Conservation (phyloP, 2,113 vertebrate species). For the Protobothrops flavoviridis region DNA sequence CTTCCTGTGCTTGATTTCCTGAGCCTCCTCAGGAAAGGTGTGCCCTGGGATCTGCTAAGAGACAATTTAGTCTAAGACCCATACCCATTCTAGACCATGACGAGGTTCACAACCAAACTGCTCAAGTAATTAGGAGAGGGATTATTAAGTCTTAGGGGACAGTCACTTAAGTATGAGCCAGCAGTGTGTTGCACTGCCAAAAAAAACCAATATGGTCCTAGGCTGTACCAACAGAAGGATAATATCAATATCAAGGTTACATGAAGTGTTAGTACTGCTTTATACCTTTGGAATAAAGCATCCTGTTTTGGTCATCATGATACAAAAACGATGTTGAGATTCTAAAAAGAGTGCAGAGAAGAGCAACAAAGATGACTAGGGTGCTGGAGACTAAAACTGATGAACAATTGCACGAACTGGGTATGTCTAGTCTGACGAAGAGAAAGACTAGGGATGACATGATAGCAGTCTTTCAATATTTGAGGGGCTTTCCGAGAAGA, state of each 20-base stretch:
- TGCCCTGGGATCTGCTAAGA: neutral
- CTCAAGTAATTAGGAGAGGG: neutral
- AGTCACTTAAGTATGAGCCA: neutral
- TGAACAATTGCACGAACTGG: neutral
- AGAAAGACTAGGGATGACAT: neutral
- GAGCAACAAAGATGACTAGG: neutral
- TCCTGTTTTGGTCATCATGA: neutral
- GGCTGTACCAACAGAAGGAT: neutral
- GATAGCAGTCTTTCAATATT: neutral
- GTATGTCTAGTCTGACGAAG: neutral
- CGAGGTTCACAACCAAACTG: neutral
- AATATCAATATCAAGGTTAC: neutral
- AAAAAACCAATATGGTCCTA: neutral
- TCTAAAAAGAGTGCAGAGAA: neutral
- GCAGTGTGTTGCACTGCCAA: neutral
- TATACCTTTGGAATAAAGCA: neutral
- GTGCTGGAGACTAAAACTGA: neutral
- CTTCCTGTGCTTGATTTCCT: neutral
- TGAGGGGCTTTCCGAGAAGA: neutral
- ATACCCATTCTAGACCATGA: neutral
- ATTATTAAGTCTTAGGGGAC: neutral
- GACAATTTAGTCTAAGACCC: neutral
- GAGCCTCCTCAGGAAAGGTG: neutral
- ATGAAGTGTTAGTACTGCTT: neutral
- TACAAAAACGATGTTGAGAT: neutral